Percentiles rank a stretch among this genome's conserved stretches.
Conservation (phyloP, 2,797 vertebrate species). For the Hippopotamyrus pictus region DNA sequence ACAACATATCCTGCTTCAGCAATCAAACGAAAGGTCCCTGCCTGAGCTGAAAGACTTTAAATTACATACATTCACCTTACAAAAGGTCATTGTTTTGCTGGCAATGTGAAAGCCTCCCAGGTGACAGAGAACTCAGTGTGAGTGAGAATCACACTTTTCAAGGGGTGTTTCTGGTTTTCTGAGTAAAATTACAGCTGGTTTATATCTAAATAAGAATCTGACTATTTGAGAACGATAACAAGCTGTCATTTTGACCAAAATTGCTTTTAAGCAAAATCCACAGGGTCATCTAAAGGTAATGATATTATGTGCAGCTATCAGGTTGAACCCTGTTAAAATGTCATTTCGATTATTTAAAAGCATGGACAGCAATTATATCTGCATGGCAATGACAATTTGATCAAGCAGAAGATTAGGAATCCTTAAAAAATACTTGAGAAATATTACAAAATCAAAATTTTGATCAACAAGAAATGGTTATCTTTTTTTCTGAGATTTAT, state of each 20-base stretch:
- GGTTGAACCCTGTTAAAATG: constrained; percentile 4
- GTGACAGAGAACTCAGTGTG: not conserved
- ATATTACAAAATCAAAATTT: not conserved
- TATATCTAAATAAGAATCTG: constrained; percentile 22
- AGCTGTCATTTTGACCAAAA: constrained; percentile 17
- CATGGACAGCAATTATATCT: not conserved
- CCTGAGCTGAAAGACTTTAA: not conserved
- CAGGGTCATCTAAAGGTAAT: not conserved
- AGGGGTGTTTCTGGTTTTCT: constrained; percentile 4
- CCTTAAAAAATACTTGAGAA: not conserved
- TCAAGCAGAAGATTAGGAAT: not conserved
- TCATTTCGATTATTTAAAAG: constrained; percentile 15
- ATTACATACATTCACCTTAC: not conserved
- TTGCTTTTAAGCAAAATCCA: constrained; percentile 22
- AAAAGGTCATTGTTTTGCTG: constrained; percentile 16
- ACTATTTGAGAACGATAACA: constrained; percentile 18
- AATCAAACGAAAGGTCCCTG: not conserved
- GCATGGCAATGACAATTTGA: not conserved
- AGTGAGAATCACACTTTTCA: not conserved
- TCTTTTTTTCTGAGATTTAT: not conserved
- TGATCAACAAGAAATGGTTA: not conserved
- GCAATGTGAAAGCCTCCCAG: not conserved
- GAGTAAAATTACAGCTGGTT: constrained; percentile 1
- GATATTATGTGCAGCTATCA: not conserved
- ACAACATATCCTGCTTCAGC: not conserved